Evolutionary conservation across 2,797 vertebrate species (phyloP).

Genomic region (Sebastes paucispinis): DNA sequence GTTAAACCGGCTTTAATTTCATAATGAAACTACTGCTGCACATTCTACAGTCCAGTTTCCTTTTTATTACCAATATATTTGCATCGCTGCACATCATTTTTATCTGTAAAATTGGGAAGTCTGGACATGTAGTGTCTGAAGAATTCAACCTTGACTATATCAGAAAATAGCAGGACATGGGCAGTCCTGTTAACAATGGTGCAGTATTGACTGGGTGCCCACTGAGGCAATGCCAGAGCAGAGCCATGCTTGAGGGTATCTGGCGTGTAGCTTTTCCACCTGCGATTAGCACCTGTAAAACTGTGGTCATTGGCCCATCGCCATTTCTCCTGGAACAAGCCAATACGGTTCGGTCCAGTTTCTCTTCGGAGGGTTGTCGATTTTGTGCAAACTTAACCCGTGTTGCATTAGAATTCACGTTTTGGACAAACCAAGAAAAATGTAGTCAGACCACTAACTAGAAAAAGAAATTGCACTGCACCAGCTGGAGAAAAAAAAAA

Average conservation of each 20-base stretch:
- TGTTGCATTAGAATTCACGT: slow-evolving; percentile 7
- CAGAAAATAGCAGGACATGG: slow-evolving; percentile 26
- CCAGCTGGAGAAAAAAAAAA: slow-evolving; percentile 16
- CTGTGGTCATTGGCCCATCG: slow-evolving; percentile 40
- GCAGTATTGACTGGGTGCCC: slow-evolving; percentile 24
- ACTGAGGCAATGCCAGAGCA: slow-evolving; percentile 38
- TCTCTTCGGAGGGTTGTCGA: slow-evolving; percentile 16
- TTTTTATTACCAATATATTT: neutral
- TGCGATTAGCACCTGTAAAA: slow-evolving; percentile 45
- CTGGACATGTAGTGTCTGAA: slow-evolving; percentile 10
- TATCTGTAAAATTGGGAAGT: neutral
- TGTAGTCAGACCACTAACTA: neutral
- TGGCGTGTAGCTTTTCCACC: slow-evolving; percentile 39
- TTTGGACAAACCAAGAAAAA: slow-evolving; percentile 7
- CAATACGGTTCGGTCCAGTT: neutral
- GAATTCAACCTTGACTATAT: slow-evolving; percentile 2
- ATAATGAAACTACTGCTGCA: slow-evolving; percentile 18
- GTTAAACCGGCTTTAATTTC: slow-evolving; percentile 31
- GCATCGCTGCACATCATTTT: neutral
- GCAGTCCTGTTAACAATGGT: neutral
- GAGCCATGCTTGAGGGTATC: slow-evolving; percentile 45
- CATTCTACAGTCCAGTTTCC: slow-evolving; percentile 4
- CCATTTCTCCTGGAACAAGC: slow-evolving; percentile 28
- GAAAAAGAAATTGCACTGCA: neutral
- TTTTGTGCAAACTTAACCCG: slow-evolving; percentile 22